Conservation (phyloP, 1,140 invertebrate genomes). For the Myzus persicae region DNA sequence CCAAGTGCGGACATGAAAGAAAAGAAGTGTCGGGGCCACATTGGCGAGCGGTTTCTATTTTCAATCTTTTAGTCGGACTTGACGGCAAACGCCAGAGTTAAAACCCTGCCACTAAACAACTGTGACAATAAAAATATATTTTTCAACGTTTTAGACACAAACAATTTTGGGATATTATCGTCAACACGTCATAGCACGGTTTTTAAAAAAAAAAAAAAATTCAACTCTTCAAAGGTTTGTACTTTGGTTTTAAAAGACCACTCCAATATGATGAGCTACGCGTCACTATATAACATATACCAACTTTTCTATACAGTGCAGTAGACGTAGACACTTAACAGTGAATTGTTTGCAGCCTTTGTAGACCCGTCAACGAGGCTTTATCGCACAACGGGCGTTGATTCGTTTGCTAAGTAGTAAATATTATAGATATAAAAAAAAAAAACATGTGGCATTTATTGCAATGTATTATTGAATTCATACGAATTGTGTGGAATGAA, state of each 20-base stretch:
- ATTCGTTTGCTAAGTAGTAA: background rate
- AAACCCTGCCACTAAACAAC: background rate
- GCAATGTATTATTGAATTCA: background rate
- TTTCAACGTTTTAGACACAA: background rate
- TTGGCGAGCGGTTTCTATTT: background rate
- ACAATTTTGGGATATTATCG: background rate
- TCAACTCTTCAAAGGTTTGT: background rate
- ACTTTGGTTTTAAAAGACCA: background rate
- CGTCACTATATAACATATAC: background rate
- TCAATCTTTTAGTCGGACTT: background rate
- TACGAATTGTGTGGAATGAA: background rate
- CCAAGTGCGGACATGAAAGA: background rate
- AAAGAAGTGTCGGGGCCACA: background rate
- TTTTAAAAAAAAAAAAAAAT: background rate
- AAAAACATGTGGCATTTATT: background rate
- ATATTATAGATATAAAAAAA: background rate
- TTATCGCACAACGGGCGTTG: background rate
- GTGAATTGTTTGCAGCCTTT: background rate
- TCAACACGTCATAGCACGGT: background rate
- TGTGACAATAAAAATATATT: background rate
- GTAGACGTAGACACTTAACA: background rate
- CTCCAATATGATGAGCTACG: background rate
- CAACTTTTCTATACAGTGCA: background rate
- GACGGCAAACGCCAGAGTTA: background rate
- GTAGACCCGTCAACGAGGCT: background rate